Evolutionary conservation across 2,113 vertebrate genomes (phyloP).

Genomic region (Melanerpes formicivorus): DNA sequence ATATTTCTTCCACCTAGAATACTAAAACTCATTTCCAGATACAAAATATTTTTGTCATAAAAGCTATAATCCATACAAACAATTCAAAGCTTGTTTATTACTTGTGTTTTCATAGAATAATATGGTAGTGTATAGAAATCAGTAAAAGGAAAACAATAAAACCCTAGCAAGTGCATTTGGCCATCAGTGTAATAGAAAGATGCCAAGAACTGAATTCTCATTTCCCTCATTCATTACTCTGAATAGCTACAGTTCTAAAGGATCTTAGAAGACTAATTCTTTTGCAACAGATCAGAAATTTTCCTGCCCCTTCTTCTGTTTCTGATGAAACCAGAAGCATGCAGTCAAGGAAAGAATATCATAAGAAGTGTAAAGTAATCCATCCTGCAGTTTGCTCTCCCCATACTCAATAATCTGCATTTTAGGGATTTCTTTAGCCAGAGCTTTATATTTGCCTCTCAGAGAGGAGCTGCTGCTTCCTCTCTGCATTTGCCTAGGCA

Average conservation of each 20-base stretch:
- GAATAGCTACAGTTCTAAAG: neutral
- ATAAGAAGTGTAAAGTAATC: neutral
- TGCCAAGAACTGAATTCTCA: neutral
- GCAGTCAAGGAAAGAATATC: neutral
- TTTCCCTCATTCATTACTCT: neutral
- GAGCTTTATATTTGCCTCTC: neutral
- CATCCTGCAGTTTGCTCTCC: neutral
- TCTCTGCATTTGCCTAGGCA: neutral
- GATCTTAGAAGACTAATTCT: neutral
- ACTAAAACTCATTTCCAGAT: neutral
- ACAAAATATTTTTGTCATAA: neutral
- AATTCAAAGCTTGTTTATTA: neutral
- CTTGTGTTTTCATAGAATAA: neutral
- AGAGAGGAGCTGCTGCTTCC: neutral
- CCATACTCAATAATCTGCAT: neutral
- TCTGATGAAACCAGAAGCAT: neutral
- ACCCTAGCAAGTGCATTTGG: neutral
- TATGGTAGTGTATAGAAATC: neutral
- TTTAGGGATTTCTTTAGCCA: neutral
- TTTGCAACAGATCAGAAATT: neutral
- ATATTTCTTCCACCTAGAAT: neutral
- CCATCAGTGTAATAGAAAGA: neutral
- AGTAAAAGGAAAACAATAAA: neutral
- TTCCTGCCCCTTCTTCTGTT: neutral
- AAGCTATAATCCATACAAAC: neutral